A percentile compares a stretch with the other conserved stretches of the same genome.
These are phyloP conservation scores for Drosophila tripunctata DNA, from an alignment of 2,888 invertebrate genomes.

Conservation along the genomic window DNA sequence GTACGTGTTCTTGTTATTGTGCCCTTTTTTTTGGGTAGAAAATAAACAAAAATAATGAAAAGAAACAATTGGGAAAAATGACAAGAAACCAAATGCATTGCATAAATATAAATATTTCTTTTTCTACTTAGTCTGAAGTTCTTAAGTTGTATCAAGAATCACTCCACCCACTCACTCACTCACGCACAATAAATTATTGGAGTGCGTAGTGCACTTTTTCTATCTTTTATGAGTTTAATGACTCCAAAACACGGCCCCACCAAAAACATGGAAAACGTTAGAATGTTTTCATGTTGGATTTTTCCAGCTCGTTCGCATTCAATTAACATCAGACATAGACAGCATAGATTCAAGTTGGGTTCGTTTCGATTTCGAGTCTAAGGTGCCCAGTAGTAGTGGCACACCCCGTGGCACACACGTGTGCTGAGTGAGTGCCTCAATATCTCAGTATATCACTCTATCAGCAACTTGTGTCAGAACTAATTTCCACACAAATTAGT, in stretches of 20 bases:
- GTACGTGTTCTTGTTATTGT: slow-evolving; percentile 44
- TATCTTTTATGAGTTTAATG: slow-evolving; percentile 75
- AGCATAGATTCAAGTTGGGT: slow-evolving; percentile 26
- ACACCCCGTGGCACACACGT: neutral
- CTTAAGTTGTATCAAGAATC: slow-evolving; percentile 40
- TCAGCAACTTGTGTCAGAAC: slow-evolving; percentile 64
- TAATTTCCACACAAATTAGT: slow-evolving; percentile 65
- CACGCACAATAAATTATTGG: slow-evolving; percentile 70
- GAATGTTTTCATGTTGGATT: slow-evolving; percentile 3
- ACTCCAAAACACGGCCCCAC: slow-evolving; percentile 42
- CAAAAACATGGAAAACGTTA: slow-evolving; percentile 33
- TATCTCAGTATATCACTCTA: slow-evolving; percentile 50
- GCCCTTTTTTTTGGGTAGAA: slow-evolving; percentile 53
- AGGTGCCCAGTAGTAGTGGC: slow-evolving; percentile 18
- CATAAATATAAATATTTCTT: slow-evolving; percentile 64
- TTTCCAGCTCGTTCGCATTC: slow-evolving; percentile 65
- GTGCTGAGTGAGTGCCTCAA: slow-evolving; percentile 3
- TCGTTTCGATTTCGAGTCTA: no score
- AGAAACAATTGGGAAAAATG: slow-evolving; percentile 43
- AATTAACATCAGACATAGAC: slow-evolving; percentile 60
- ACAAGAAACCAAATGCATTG: slow-evolving; percentile 52
- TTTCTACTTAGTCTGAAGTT: slow-evolving; percentile 53
- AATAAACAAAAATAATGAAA: slow-evolving; percentile 62
- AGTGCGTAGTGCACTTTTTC: slow-evolving; percentile 62
- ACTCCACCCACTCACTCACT: slow-evolving; percentile 32